Percentiles rank a stretch among this genome's conserved stretches.
Evolutionary conservation across 2,797 vertebrate genomes (phyloP).

Genomic region (Pangasius macronema): DNA sequence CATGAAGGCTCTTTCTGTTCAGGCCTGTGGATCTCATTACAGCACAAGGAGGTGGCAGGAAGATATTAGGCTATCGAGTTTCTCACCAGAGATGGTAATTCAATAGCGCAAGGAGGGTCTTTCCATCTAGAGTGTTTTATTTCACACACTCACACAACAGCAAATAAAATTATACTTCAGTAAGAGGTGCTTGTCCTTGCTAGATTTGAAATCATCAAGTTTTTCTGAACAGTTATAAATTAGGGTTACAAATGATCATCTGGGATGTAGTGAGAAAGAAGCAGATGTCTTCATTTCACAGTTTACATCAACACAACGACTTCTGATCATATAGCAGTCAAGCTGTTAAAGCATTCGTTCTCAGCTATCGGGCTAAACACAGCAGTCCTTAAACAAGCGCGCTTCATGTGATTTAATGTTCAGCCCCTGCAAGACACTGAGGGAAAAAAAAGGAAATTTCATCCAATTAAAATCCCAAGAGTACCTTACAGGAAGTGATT

Average conservation of each 20-base stretch:
- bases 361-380: not conserved
- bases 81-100: constrained; percentile 76
- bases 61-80: constrained; percentile 79
- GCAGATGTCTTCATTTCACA: not conserved
- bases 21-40: constrained; percentile 74
- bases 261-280: not conserved
- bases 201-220: not conserved
- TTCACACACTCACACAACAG: constrained; percentile 74
- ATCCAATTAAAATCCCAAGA: not conserved
- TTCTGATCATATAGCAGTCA: not conserved
- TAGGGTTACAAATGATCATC: not conserved
- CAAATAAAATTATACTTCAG: constrained; percentile 63
- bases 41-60: constrained; percentile 71
- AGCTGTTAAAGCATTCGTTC: not conserved
- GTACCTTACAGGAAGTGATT: not conserved
- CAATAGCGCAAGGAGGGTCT: constrained; percentile 70
- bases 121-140: constrained; percentile 72
- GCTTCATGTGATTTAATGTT: not conserved
- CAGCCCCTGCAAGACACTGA: not conserved
- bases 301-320: not conserved
- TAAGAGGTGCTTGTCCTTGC: not conserved
- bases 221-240: not conserved
- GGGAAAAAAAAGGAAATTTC: not conserved
- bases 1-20: constrained; percentile 69
- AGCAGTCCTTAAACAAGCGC: not conserved